Conservation (phyloP, 2,888 invertebrate genomes). For the Drosophila antonietae region DNA sequence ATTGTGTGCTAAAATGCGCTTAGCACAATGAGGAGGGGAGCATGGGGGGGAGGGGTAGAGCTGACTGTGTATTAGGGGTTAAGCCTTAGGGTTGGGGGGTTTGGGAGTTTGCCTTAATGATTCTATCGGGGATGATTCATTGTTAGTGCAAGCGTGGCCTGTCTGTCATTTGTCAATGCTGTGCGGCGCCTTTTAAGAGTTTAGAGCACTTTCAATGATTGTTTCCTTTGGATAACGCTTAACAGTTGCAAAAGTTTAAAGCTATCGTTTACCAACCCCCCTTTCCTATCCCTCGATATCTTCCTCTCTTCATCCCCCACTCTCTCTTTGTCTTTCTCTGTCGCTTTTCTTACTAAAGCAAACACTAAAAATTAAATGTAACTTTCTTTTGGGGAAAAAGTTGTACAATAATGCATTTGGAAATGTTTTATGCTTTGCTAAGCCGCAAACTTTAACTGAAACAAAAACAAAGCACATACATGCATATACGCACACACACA, state of each 20-base stretch:
- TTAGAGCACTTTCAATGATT: slow-evolving; percentile 63
- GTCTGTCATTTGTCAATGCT: slow-evolving; percentile 65
- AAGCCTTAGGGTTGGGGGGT: neutral
- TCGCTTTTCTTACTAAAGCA: slow-evolving; percentile 4
- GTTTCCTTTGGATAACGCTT: slow-evolving; percentile 21
- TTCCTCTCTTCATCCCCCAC: neutral
- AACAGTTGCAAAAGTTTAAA: slow-evolving; percentile 16
- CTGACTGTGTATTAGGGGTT: neutral
- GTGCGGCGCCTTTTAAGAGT: slow-evolving; percentile 16
- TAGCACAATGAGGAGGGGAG: neutral
- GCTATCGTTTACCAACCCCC: slow-evolving; percentile 17
- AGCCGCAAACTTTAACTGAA: slow-evolving; percentile 57
- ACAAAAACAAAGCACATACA: slow-evolving; percentile 28
- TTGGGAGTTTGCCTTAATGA: slow-evolving; percentile 32
- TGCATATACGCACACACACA: neutral
- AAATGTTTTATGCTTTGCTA: slow-evolving; percentile 69
- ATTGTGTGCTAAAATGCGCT: slow-evolving; percentile 69
- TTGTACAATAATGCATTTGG: slow-evolving; percentile 66
- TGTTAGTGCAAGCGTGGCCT: slow-evolving; percentile 20
- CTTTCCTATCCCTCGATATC: neutral
- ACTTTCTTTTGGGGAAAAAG: slow-evolving; percentile 35
- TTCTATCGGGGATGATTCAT: slow-evolving; percentile 58
- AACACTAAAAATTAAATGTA: slow-evolving; percentile 38
- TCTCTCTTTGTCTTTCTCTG: too few species aligned
- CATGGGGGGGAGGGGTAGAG: neutral